Conservation (phyloP, 2,797 vertebrate species). For the Crypturellus tataupa region DNA sequence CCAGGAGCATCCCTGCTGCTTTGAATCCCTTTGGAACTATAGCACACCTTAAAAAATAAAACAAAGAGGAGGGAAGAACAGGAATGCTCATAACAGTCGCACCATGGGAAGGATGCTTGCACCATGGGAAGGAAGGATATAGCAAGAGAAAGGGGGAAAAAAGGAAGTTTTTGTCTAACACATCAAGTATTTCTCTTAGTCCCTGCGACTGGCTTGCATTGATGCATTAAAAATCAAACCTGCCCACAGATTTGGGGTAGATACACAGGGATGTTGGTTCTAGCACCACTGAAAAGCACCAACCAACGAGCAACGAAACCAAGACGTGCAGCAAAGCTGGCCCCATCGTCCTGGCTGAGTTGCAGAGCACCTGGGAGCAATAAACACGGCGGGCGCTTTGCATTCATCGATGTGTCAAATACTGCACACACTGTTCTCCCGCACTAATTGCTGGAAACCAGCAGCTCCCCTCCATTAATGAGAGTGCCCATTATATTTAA, state of each 20-base stretch:
- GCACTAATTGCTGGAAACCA: conserved; percentile 38
- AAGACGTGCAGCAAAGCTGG: neutral
- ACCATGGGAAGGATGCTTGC: neutral
- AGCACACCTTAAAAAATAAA: neutral
- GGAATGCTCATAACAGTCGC: neutral
- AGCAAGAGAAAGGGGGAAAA: neutral
- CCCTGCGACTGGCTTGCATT: neutral
- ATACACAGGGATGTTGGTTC: neutral
- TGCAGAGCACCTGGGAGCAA: conserved; percentile 46
- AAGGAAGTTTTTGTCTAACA: neutral
- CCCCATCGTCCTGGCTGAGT: neutral
- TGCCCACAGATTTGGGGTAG: neutral
- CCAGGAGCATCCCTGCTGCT: conserved; percentile 39
- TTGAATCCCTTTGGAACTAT: conserved; percentile 41
- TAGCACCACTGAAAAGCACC: conserved; percentile 71
- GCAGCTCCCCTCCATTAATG: conserved; percentile 22
- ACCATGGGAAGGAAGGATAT: neutral
- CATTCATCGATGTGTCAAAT: neutral
- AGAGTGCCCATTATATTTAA: neutral
- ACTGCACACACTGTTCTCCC: neutral
- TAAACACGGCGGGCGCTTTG: conserved; percentile 17
- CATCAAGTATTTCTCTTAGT: conserved; percentile 41
- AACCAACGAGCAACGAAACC: conserved; percentile 28
- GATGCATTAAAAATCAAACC: neutral
- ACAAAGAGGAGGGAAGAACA: neutral